Evolutionary conservation across 1,140 invertebrate species (phyloP), one percentile per base, ranked within the genome.

Genomic region (Drosophila simulans): DNA sequence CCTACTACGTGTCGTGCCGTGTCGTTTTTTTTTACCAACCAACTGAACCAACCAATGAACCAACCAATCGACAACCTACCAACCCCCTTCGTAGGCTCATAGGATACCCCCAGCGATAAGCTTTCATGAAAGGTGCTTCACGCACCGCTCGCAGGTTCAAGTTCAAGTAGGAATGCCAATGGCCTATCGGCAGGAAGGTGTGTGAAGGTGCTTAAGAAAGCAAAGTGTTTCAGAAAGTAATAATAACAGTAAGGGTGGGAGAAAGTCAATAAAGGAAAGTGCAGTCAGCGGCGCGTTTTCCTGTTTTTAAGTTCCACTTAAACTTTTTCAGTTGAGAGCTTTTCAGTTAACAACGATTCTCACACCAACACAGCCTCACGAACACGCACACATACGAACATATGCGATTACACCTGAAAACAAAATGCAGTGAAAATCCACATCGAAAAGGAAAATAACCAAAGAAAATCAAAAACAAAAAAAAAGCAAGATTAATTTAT

Each of bases 1-100:
- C 92, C 92, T 93, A 92, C 89, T 93, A 85, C 92, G 90, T 92
- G 90, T 91, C 90, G 81, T 92, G 91, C 92, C 91, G 88, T 92
- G 91, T 92, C 90, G 91, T 92, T 92, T 92, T 89, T 89, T 89
- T 83, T 76, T 55, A 76, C 51, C 72, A 76, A 68, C 62, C 73
- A 64, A 65, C 22, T 55, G 48, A 48, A 35, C 62, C 56, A 66
- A 64, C 25, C 56, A 65, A 17, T 11, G 34, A 65, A 63, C 58
- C 64, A 64, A 64, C 27, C 45, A 68, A 68, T 42, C 64, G 62
- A 68, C 37, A 34, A 68, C 45, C 46, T 59, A 72, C 48, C 52
- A 48, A 51, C 45, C 55, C 45, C 52, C 34, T 54, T n/a, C 40
- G 39, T 62, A 15, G 58, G 56, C 52, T 57, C 55, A 37, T 39